A percentile compares a stretch with the other conserved stretches of the same genome.
Evolutionary conservation across 2,797 vertebrate species (phyloP).

Genomic region (Oryzias sinensis): DNA sequence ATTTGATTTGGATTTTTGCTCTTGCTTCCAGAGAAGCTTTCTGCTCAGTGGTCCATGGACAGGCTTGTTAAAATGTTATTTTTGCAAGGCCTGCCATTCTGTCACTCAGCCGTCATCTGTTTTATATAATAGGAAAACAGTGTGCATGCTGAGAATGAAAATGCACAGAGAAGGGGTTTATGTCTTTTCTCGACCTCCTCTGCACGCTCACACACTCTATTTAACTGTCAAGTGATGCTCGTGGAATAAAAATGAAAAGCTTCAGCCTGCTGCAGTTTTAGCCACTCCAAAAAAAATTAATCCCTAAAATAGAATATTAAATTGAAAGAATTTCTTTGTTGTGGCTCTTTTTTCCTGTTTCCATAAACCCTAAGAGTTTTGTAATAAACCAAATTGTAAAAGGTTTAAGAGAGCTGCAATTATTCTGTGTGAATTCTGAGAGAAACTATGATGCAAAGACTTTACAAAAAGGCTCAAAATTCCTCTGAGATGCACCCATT

Average conservation of each 20-base stretch:
- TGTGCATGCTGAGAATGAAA: constrained; percentile 28
- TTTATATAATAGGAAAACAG: constrained; percentile 30
- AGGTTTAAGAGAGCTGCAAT: too few relatives aligned
- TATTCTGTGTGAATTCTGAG: too few relatives aligned
- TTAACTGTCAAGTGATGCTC: constrained; percentile 11
- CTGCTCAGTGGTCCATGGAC: constrained; percentile 29
- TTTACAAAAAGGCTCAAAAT: too few relatives aligned
- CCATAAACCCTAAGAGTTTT: too few relatives aligned
- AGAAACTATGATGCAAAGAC: too few relatives aligned
- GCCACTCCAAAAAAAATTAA: too few relatives aligned
- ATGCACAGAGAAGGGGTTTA: constrained; percentile 19
- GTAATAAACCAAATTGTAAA: too few relatives aligned
- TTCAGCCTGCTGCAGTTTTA: too few relatives aligned
- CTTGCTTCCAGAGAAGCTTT: constrained; percentile 16
- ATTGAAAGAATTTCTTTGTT: too few relatives aligned
- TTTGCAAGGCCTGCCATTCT: constrained; percentile 50
- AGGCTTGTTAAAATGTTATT: constrained; percentile 43
- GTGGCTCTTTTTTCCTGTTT: too few relatives aligned
- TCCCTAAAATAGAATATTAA: too few relatives aligned
- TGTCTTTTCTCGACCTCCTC: constrained; percentile 2
- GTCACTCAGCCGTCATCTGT: constrained; percentile 49
- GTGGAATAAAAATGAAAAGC: not conserved
- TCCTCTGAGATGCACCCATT: too few relatives aligned
- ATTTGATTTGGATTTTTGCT: not conserved
- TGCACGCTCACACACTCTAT: constrained; percentile 4